Conservation (phyloP, 2,113 vertebrate genomes). For the Pterocles gutturalis region DNA sequence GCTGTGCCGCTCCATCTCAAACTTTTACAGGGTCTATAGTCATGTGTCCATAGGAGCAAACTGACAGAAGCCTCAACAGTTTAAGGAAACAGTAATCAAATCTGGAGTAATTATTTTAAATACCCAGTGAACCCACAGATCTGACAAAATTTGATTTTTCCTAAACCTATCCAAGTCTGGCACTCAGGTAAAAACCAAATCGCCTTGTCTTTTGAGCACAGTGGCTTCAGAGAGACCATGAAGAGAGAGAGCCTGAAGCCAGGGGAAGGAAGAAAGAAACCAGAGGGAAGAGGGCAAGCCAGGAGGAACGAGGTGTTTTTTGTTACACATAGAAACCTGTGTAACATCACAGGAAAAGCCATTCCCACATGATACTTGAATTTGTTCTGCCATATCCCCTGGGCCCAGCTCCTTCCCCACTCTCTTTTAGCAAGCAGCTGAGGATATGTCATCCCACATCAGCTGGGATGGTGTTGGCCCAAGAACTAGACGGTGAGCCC, state of each 20-base stretch:
- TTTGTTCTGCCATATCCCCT: background rate
- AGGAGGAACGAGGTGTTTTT: background rate
- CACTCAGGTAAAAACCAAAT: background rate
- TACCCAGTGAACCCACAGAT: background rate
- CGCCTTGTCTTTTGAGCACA: background rate
- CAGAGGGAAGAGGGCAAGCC: background rate
- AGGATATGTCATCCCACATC: background rate
- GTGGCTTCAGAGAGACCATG: background rate
- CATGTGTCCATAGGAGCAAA: background rate
- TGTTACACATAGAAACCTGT: background rate
- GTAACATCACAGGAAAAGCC: background rate
- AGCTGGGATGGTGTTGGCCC: background rate
- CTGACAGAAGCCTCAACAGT: background rate
- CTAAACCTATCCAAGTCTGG: background rate
- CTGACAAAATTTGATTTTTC: background rate
- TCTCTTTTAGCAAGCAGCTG: background rate
- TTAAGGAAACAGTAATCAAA: background rate
- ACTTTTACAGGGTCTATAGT: background rate
- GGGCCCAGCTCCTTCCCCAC: background rate
- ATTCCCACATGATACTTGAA: background rate
- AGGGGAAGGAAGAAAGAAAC: background rate
- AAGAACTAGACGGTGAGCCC: background rate
- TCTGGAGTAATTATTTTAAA: background rate
- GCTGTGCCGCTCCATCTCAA: background rate
- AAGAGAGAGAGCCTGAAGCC: background rate